These are phyloP conservation scores for Galleria mellonella DNA, from an alignment of 1,140 invertebrate species.

Conservation along the genomic window DNA sequence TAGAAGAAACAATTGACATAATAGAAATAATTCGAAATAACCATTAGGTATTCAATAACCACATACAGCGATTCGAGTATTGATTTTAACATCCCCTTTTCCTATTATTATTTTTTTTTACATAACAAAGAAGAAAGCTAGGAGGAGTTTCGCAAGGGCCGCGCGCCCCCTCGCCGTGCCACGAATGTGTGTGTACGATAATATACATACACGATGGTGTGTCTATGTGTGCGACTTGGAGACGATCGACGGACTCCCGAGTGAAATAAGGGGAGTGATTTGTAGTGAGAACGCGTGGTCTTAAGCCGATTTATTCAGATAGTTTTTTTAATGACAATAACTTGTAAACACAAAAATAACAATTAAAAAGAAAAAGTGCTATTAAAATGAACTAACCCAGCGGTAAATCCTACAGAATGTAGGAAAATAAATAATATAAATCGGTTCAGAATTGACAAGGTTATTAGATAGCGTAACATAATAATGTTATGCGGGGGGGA, in stretches of 20 bases:
- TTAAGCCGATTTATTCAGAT: conserved; percentile 17
- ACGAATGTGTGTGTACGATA: too few species aligned
- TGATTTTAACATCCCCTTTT: conserved; percentile 68
- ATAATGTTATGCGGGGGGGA: too few species aligned
- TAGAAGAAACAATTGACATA: too few species aligned
- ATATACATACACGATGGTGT: neutral
- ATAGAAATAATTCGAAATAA: neutral
- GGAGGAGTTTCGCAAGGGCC: conserved; percentile 61
- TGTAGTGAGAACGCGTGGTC: conserved; percentile 19
- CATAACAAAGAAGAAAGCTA: conserved; percentile 70
- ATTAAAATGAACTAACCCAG: too few species aligned
- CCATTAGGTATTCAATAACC: conserved; percentile 9
- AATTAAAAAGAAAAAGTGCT: too few species aligned
- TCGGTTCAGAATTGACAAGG: too few species aligned
- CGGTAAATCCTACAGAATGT: too few species aligned
- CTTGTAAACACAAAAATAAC: too few species aligned
- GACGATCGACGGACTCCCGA: conserved; percentile 55
- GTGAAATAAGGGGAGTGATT: conserved; percentile 55
- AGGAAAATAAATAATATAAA: too few species aligned
- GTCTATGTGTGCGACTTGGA: conserved; percentile 48
- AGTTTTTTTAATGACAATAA: too few species aligned
- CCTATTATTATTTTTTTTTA: conserved; percentile 71
- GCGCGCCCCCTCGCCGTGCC: conserved; percentile 34
- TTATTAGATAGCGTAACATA: too few species aligned
- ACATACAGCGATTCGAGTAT: conserved; percentile 56